Evolutionary conservation across 2,797 vertebrate genomes (phyloP).

Genomic region (Knipowitschia caucasica): DNA sequence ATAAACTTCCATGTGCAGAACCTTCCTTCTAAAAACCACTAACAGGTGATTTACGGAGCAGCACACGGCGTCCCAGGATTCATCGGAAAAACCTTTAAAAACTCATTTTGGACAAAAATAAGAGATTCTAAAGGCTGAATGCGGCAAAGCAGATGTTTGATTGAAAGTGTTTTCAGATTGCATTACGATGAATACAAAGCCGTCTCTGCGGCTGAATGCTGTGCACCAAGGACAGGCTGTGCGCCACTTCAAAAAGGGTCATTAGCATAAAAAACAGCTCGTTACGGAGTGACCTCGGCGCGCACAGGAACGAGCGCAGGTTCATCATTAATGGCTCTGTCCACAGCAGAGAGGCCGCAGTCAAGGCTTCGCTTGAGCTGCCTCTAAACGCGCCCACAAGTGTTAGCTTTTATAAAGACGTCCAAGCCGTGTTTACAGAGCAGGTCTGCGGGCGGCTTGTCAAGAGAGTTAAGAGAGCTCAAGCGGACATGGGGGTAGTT

Average conservation of each 20-base stretch:
- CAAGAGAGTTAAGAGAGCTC: too few species aligned
- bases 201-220: not conserved
- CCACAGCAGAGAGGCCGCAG: too few species aligned
- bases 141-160: not conserved
- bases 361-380: too few species aligned
- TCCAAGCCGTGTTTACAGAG: too few species aligned
- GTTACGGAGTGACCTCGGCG: slow-evolving; percentile 25
- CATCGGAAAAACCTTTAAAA: not conserved
- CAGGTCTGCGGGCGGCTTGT: too few species aligned
- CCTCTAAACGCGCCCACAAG: too few species aligned
- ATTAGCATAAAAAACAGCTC: slow-evolving; percentile 39
- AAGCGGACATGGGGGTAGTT: too few species aligned
- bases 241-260: slow-evolving; percentile 22
- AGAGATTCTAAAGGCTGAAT: not conserved
- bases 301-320: not conserved
- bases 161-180: not conserved
- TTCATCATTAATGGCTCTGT: slow-evolving; percentile 2
- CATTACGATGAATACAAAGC: slow-evolving; percentile 4
- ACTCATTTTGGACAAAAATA: not conserved
- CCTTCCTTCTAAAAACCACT: too few species aligned
- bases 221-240: not conserved
- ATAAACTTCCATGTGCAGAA: too few species aligned
- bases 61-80: not conserved
- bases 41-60: not conserved
- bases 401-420: too few species aligned